Base-by-base conservation (phyloP, 2,888 invertebrate species). In the Elysia crispata region DNA sequence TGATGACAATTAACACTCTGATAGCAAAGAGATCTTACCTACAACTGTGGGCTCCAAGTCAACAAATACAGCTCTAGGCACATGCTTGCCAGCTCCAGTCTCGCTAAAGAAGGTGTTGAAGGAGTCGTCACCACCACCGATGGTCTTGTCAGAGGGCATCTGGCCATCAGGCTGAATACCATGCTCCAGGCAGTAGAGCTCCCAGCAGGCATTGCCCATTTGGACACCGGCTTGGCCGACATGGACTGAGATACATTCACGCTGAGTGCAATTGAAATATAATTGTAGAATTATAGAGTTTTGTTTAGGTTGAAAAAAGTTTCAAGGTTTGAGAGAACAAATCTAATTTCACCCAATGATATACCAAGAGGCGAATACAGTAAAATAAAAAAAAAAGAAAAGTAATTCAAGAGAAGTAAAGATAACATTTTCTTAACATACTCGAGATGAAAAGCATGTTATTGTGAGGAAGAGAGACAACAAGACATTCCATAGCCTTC, bases 21-120 rank as follows among this genome's bases (percentile, higher is more conserved):
- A 11, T 6, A 41, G 3, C 3, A 41, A 41, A 41, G 11, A 41
- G 41, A 41, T 11, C 69, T 57, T 31, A 25, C 57, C 73, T 20
- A 50, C 73, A 13, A 57, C 30, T 6, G 73, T 28, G 23, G 57
- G 50, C 57, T 54, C 50, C 3, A 54, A 28, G 25, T 73, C 73
- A 1, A 50, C 80, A 54, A 80, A 80, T 31, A 80, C 80, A 11
- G 80, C 80, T 1, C 80, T 41, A 25, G 80, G 80, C 23, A 80
- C 76, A 50, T 80, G 80, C 25, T 80, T 80, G 49, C 80, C 80
- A n/a, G 76, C 76, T 13, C 76, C 80, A 30, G 79, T 79, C 79
- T 79, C 79, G 62, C 79, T 79, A 60, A 78, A 78, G 72, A 78
- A 78, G 33, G 78, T 79, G 66, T 77, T 77, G 77, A 77, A 77